Evolutionary conservation across 2,797 vertebrate genomes (phyloP), one percentile per base, ranked within the genome.

Genomic region (Spinibarbus caldwelli): DNA sequence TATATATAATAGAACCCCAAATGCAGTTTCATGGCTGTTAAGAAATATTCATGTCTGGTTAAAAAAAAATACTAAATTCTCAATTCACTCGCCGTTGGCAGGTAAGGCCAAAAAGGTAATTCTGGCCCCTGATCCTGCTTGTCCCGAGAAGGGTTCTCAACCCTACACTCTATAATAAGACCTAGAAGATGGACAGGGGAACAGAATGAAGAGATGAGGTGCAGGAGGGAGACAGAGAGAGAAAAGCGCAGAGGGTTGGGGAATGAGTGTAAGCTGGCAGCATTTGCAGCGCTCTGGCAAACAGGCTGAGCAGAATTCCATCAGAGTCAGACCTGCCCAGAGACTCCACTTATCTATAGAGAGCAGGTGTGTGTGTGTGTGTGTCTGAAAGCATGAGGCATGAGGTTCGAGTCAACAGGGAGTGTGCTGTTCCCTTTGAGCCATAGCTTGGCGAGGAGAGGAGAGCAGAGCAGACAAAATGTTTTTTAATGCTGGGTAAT

Each of bases 401-500:
- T 76, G 49, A 75, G 85, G 78, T 76, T 76, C 73, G 78, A 85
- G 80, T 85, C 70, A 81, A 87, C 75, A 77, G 84, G 75, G 71
- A 87, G 67, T 85, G 76, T 82, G 62, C 64, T 85, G 83, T 78
- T 83, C 54, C 68, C 71, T 83, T 52, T 71, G 71, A 83, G 70
- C 79, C 66, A 54, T 85, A 57, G 76, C 66, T 62, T 79, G 83
- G 80, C 41, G 41, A 38, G 59, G 57, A 78, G 66, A 67, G 54
- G 23, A 73, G 45, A 86, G 85, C 23, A n/a, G 45, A 41, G 43
- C 64, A 71, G 81, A 88, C 54, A 31, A 80, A 83, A 83, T 52
- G 23, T 57, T 85, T 83, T 89, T 86, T 87, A 84, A 87, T 81
- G 78, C 83, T 88, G 38, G 73, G 80, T 88, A 87, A 88, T 85